Conservation (phyloP, 2,113 vertebrate species). For the Psilopsiagon aymara region DNA sequence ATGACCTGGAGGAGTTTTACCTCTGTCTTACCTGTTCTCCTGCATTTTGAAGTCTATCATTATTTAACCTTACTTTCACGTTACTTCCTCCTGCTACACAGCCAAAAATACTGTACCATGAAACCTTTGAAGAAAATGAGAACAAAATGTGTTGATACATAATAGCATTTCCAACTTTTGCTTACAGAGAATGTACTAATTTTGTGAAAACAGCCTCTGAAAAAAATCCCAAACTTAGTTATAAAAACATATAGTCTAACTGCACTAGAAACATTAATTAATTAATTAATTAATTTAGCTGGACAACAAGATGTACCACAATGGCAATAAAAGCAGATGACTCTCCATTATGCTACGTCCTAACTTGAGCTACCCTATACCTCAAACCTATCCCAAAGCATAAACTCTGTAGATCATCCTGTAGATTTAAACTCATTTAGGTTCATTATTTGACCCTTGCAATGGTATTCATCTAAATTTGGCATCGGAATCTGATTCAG, state of each 20-base stretch:
- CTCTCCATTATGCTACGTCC: neutral
- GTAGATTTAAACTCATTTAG: neutral
- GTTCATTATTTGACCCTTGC: neutral
- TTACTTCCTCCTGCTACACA: conserved; percentile 78
- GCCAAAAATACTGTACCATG: conserved; percentile 90
- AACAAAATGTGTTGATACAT: neutral
- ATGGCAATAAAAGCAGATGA: neutral
- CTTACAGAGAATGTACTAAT: neutral
- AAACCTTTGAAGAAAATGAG: conserved; percentile 76
- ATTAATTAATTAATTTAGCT: neutral
- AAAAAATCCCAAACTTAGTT: neutral
- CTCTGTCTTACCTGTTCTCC: conserved; percentile 83
- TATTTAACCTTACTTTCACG: conserved; percentile 86
- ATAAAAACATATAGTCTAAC: neutral
- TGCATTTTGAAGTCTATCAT: conserved; percentile 83
- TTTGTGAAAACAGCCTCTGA: neutral
- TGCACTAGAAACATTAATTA: neutral
- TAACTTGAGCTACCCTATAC: neutral
- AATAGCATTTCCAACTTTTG: neutral
- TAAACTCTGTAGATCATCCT: neutral
- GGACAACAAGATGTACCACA: neutral
- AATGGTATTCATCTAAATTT: neutral
- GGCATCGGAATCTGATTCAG: neutral
- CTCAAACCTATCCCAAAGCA: neutral
- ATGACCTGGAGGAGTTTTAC: neutral